Base-by-base conservation (phyloP, 1,140 invertebrate genomes). In the Heliconius nattereri region DNA sequence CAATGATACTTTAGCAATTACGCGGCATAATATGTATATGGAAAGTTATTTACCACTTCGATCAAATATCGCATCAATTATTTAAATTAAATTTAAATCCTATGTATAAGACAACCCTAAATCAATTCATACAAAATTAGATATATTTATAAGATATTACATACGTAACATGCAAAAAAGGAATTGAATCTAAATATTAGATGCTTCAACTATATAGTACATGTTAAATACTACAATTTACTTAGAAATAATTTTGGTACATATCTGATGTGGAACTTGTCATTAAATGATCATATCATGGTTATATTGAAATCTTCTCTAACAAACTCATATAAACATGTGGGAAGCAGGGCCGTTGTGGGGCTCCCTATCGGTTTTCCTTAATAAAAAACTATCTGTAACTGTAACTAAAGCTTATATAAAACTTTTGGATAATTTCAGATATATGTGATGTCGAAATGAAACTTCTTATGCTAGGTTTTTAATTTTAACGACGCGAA, bases 201-300 rank as follows among this genome's bases (percentile, higher is more conserved):
- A 78, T 49, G 80, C 80, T 81, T 81, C 72, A 71, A 74, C 45
- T 73, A 75, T 78, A 81, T 78, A 75, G 73, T 73, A 75, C 80
- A 66, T 66, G 23, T 66, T 66, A 66, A 66, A 66, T 23, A 11
- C 23, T 66, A 29, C 60, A 49, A 20, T 74, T 74, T 75, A 71
- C 66, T 32, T 86, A 83, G 73, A 78, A 81, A 83, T 83, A 82
- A 78, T 78, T 73, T 75, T 75, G 80, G 72, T 79, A 85, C 84
- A 85, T 85, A 85, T 85, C 84, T 83, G 74, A 80, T 76, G 76
- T 23, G 78, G 75, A 81, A 78, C 80, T 79, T 83, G 81, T 85
- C 84, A 83, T 83, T 78, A 73, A 81, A 83, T 76, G 75, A 75
- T 83, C 84, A 85, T 85, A 85, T 83, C 81, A 83, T 81, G 75